Evolutionary conservation across 2,888 invertebrate species (phyloP).

Genomic region (Geophilus truncorum): DNA sequence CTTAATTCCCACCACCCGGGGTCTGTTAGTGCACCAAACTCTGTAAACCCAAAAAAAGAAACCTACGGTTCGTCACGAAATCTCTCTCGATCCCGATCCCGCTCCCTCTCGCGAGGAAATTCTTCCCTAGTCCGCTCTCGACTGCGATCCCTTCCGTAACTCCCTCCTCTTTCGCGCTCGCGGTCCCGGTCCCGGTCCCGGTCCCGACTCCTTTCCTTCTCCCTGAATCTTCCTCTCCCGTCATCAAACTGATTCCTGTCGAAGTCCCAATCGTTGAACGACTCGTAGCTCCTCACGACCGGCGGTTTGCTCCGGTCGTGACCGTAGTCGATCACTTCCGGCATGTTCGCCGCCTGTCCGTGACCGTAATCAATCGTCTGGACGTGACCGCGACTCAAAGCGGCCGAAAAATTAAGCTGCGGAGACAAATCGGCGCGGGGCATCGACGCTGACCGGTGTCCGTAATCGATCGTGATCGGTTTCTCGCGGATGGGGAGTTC

Average conservation of each 20-base stretch:
- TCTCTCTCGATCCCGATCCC: background rate
- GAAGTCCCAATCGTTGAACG: background rate
- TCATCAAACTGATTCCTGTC: background rate
- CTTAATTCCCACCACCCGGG: too few relatives aligned
- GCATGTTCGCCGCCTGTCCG: background rate
- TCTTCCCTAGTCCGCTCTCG: background rate
- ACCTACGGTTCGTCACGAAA: background rate
- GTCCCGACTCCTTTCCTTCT: background rate
- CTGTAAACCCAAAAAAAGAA: too few relatives aligned
- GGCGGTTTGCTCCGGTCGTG: background rate
- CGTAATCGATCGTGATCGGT: background rate
- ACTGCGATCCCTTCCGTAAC: background rate
- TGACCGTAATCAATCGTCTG: slow-evolving; percentile 25
- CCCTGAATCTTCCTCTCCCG: background rate
- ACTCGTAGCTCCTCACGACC: background rate
- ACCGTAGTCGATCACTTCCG: slow-evolving; percentile 23
- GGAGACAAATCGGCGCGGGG: background rate
- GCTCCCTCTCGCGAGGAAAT: background rate
- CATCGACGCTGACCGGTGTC: background rate
- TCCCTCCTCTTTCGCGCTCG: background rate
- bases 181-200: too few relatives aligned
- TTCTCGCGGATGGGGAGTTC: background rate
- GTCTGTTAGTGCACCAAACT: too few relatives aligned
- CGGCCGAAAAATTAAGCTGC: background rate
- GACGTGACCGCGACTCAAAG: background rate